These are phyloP conservation scores for Piprites chloris DNA, from an alignment of 2,113 vertebrate genomes.

Conservation along the genomic window DNA sequence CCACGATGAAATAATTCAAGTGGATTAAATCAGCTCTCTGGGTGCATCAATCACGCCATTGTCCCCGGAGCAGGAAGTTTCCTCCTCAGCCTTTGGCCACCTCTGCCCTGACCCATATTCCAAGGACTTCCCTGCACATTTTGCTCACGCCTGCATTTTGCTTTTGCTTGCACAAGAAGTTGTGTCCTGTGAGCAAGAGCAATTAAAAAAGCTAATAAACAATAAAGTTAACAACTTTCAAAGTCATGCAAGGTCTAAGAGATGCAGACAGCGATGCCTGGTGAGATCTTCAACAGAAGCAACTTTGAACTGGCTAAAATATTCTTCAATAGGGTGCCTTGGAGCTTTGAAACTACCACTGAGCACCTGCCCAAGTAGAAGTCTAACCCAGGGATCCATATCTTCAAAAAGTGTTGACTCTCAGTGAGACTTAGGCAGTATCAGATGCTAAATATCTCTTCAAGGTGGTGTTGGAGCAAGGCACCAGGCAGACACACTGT, in stretches of 20 bases:
- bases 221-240: neutral
- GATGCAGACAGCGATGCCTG: neutral
- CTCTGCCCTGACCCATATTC: constrained; percentile 46
- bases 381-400: neutral
- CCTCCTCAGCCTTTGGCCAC: constrained; percentile 36
- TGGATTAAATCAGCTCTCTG: constrained; percentile 48
- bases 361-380: neutral
- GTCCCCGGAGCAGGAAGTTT: constrained; percentile 57
- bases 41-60: constrained; percentile 44
- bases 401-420: neutral
- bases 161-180: neutral
- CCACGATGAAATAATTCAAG: constrained; percentile 58
- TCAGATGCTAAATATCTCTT: neutral
- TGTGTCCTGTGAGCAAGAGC: neutral
- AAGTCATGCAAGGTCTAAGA: neutral
- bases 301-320: neutral
- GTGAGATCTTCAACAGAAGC: neutral
- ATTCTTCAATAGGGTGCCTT: neutral
- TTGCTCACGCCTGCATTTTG: neutral
- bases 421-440: neutral
- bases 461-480: neutral
- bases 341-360: neutral
- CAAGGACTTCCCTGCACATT: constrained; percentile 56
- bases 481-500: neutral
- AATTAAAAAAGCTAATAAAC: neutral